These are phyloP conservation scores for Hymenopus coronatus DNA, from an alignment of 2,888 invertebrate species.

Conservation along the genomic window DNA sequence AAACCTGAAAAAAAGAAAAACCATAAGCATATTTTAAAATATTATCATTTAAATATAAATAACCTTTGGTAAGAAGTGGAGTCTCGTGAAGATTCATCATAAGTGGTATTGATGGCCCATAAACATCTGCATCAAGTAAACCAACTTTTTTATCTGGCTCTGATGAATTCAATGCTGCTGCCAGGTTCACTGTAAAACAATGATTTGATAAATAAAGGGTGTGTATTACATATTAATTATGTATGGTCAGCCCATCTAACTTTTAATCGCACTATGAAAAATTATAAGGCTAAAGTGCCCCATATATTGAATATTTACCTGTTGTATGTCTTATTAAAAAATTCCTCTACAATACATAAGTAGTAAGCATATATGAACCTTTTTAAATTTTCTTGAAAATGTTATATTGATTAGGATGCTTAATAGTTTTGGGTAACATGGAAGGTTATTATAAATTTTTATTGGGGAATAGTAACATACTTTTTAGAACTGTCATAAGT, in stretches of 20 bases:
- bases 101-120: conserved; percentile 88
- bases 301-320: too few species aligned
- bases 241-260: conserved; percentile 24
- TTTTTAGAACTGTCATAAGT: too few species aligned
- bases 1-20: too few species aligned
- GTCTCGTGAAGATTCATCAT: conserved; percentile 91
- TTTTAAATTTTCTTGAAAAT: too few species aligned
- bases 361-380: too few species aligned
- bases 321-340: not conserved
- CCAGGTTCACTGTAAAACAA: conserved; percentile 70
- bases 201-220: not conserved
- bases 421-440: too few species aligned
- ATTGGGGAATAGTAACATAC: too few species aligned
- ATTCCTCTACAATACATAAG: too few species aligned
- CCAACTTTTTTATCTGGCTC: conserved; percentile 71
- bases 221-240: too few species aligned
- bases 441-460: too few species aligned
- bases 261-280: not conserved
- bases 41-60: conserved; percentile 16
- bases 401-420: too few species aligned
- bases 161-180: conserved; percentile 69
- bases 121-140: conserved; percentile 89
- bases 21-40: not conserved
- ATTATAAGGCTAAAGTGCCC: not conserved
- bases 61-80: conserved; percentile 69